Evolutionary conservation across 2,888 invertebrate species (phyloP).

Genomic region (Ochropleura leucogaster): DNA sequence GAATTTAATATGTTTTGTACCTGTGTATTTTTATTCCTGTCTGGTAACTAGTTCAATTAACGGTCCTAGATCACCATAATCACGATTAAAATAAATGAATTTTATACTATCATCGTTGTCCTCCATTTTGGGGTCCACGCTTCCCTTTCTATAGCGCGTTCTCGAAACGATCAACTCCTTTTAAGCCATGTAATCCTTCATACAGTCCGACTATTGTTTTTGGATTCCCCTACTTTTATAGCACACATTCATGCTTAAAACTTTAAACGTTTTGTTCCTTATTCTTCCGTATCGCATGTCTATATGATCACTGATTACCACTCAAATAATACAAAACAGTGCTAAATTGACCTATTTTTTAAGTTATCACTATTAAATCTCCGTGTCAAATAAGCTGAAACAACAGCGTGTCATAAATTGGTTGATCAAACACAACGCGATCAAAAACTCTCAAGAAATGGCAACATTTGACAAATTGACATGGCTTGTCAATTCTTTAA

Average conservation of each 20-base stretch:
- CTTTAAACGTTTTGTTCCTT: background rate
- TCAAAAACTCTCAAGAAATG: background rate
- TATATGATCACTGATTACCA: background rate
- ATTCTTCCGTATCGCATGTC: background rate
- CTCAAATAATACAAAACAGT: too few relatives aligned
- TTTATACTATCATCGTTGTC: background rate
- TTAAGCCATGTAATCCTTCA: background rate
- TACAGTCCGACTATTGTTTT: background rate
- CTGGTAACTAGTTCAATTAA: constrained; percentile 28
- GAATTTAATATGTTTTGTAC: constrained; percentile 5
- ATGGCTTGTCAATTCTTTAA: background rate
- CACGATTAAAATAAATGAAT: background rate
- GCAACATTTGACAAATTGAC: background rate
- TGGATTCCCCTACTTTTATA: background rate
- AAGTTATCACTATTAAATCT: background rate
- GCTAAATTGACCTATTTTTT: background rate
- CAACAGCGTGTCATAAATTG: background rate
- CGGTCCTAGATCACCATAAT: background rate
- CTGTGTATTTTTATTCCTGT: constrained; percentile 5
- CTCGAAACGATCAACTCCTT: background rate
- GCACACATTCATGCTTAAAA: background rate
- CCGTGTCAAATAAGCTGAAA: background rate
- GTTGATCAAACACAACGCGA: background rate
- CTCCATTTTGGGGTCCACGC: background rate
- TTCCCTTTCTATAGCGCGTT: background rate